phyloP scores from a whole-genome alignment of 1,140 invertebrate species.

The Heliothis virescens region DNA sequence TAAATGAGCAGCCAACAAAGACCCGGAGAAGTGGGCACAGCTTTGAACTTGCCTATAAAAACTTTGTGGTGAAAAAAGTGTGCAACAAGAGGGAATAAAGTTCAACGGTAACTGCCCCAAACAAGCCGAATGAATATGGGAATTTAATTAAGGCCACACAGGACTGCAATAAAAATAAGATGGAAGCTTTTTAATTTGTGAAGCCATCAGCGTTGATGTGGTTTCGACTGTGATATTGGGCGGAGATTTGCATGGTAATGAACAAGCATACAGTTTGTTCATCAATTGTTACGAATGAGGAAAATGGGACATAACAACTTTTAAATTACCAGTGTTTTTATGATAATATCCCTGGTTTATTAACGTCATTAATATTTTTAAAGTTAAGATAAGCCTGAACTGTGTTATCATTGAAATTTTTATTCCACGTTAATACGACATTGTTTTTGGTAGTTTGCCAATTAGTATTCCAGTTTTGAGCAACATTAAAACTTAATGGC shows the following conservation, averaged over 20 bases:
- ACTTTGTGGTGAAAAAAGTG: conserved; percentile 64
- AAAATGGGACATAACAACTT: neutral
- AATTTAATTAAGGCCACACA: conserved; percentile 50
- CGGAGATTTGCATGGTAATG: conserved; percentile 36
- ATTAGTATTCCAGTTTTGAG: conserved; percentile 17
- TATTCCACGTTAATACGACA: neutral
- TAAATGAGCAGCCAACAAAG: conserved; percentile 80
- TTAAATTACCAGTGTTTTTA: neutral
- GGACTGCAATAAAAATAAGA: conserved; percentile 40
- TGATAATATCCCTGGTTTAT: no score
- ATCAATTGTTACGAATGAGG: neutral
- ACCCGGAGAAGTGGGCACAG: conserved; percentile 58
- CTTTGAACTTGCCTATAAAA: conserved; percentile 68
- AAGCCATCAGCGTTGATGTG: conserved; percentile 43
- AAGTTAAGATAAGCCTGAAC: neutral
- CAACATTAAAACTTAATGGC: conserved; percentile 26
- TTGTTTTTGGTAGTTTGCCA: conserved; percentile 12
- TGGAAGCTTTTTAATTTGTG: conserved; percentile 45
- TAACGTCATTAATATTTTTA: no score
- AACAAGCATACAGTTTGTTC: neutral
- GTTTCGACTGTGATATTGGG: conserved; percentile 6
- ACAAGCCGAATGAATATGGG: conserved; percentile 48
- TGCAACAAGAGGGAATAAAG: conserved; percentile 46
- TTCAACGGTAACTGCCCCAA: conserved; percentile 40
- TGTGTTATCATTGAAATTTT: no score